Evolutionary conservation across 2,113 vertebrate species (phyloP), one percentile per base, ranked within the genome.

Genomic region (Anthoscopus minutus): DNA sequence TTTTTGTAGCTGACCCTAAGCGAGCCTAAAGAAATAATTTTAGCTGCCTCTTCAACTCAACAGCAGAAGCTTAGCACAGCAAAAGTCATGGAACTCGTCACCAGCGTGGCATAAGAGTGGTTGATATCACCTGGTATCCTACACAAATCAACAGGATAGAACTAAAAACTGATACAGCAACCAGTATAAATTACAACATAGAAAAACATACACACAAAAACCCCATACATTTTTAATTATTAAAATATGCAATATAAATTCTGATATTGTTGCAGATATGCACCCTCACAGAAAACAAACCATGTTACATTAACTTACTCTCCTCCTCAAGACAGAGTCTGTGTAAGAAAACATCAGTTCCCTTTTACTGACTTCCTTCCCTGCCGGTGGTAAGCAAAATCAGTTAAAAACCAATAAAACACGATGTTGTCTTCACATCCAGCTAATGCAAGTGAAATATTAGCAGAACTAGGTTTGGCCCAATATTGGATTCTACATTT

Each of bases 401-500:
- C 50, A 81, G 53, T 56, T 50, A 86, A 91, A 67, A 88, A 67
- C 2, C 45, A 82, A 72, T 61, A 60, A 67, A 71, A 61, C 13
- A 37, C 12, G 6, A 35, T 12, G 6, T 24, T 10, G 10, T 76
- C 61, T 53, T 58, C 60, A 83, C 51, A 60, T 53, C 85, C 42
- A 56, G 23, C 72, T 92, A 81, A 80, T 35, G 24, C 25, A 88
- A 89, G 23, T 44, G 56, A 92, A 90, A 60, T 61, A 78, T 67
- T 85, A 92, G 51, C 73, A 88, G 48, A 79, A 94, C 21, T 23
- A 64, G 7, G 35, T 79, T 73, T 88, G 30, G 82, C 61, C 64
- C 64, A 31, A 24, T 48, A 65, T 10, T 89, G 69, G 67, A 94
- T 89, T 95, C 93, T 79, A 92, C 35, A 37, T 72, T 85, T 94